phyloP scores from a whole-genome alignment of 1,140 invertebrate genomes.

The Papilio aristodemus region DNA sequence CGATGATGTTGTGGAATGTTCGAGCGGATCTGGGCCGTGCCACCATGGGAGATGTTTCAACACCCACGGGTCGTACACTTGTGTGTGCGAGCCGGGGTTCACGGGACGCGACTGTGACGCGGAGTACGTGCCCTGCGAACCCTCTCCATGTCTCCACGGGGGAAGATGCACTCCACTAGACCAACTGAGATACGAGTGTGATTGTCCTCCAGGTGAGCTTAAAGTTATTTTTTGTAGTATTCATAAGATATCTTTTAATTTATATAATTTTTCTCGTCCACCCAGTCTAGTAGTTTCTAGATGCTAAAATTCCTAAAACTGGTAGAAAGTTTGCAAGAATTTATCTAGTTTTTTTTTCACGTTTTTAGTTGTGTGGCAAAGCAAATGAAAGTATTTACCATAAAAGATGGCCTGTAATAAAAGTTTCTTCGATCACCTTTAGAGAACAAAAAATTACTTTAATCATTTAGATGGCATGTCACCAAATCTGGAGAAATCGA shows the following conservation, averaged over 20 bases:
- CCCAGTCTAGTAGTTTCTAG: too few species aligned
- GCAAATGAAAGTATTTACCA: not conserved
- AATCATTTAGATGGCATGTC: not conserved
- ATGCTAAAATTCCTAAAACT: too few species aligned
- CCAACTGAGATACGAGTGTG: constrained; percentile 90
- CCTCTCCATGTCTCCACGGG: constrained; percentile 93
- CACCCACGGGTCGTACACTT: constrained; percentile 95
- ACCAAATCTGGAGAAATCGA: not conserved
- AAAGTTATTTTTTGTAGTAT: constrained; percentile 17
- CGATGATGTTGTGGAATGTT: constrained; percentile 95
- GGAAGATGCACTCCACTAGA: constrained; percentile 89
- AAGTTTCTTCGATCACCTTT: not conserved
- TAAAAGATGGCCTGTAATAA: not conserved
- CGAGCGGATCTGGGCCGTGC: constrained; percentile 86
- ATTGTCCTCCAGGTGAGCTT: constrained; percentile 91
- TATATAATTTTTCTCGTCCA: too few species aligned
- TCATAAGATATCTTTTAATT: too few species aligned
- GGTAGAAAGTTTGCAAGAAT: too few species aligned
- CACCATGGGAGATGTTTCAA: constrained; percentile 91
- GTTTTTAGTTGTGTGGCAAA: not conserved
- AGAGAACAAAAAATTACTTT: not conserved
- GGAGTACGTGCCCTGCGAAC: constrained; percentile 94
- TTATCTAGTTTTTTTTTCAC: not conserved
- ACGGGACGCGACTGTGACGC: constrained; percentile 95
- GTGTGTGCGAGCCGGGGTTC: constrained; percentile 92